Percentiles rank a stretch among this genome's conserved stretches.
Conservation (phyloP, 2,888 invertebrate species). For the Amiota communis region DNA sequence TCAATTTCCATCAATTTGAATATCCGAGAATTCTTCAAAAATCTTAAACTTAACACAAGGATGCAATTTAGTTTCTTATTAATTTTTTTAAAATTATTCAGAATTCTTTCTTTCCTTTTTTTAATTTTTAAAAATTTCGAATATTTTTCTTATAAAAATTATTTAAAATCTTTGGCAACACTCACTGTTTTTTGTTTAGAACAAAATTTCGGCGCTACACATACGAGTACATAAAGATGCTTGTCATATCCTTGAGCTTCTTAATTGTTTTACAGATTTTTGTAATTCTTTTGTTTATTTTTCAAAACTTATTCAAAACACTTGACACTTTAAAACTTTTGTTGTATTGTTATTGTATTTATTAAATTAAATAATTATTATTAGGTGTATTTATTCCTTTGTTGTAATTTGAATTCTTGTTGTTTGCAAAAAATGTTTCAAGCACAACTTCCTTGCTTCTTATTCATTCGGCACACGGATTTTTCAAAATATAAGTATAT, state of each 20-base stretch:
- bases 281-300: background rate
- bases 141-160: background rate
- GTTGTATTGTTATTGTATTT: background rate
- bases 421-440: too few relatives aligned
- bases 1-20: too few relatives aligned
- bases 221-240: background rate
- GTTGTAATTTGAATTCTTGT: too few relatives aligned
- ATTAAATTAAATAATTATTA: background rate
- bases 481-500: too few relatives aligned
- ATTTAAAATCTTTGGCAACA: background rate
- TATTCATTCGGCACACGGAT: too few relatives aligned
- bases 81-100: too few relatives aligned
- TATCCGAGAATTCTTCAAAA: too few relatives aligned
- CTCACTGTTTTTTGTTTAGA: slow-evolving; percentile 26
- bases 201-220: background rate
- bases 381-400: background rate
- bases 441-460: too few relatives aligned
- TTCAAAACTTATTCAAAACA: background rate
- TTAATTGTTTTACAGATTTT: background rate
- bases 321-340: background rate
- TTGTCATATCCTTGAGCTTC: background rate
- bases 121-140: background rate
- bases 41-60: too few relatives aligned
- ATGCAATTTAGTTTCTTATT: too few relatives aligned
- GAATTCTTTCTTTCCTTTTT: background rate